Percentiles rank a stretch among this genome's conserved stretches.
Evolutionary conservation across 2,113 vertebrate genomes (phyloP).

Genomic region (Gasterosteus nipponicus): DNA sequence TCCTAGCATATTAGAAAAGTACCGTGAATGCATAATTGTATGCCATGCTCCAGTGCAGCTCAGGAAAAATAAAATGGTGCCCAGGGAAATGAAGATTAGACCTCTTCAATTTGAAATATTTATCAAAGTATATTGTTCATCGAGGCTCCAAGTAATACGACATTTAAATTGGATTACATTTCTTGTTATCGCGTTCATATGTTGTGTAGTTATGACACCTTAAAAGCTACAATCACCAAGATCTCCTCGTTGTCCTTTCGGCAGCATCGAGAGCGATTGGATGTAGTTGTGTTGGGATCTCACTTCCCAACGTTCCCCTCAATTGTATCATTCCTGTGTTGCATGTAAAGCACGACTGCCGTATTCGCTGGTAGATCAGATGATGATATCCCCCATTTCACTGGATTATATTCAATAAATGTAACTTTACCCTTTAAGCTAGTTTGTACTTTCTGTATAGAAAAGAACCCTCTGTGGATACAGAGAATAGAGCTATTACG

Average conservation of each 20-base stretch:
- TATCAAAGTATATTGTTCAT: conserved; percentile 3
- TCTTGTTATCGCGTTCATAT: not conserved
- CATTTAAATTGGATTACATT: not conserved
- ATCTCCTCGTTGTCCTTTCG: not conserved
- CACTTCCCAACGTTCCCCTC: too few relatives aligned
- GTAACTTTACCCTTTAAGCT: not conserved
- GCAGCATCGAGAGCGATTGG: not conserved
- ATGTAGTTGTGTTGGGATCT: not conserved
- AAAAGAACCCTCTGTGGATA: not conserved
- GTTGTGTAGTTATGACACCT: too few relatives aligned
- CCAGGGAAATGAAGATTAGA: conserved; percentile 9
- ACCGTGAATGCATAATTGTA: not conserved
- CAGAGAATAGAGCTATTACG: conserved; percentile 16
- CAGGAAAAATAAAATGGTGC: not conserved
- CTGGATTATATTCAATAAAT: conserved; percentile 1
- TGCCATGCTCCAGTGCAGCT: not conserved
- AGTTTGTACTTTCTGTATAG: not conserved
- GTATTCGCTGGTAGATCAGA: not conserved
- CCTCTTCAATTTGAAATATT: conserved; percentile 18
- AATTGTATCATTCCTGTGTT: too few relatives aligned
- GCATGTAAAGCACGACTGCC: not conserved
- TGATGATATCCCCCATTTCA: not conserved
- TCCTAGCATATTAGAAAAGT: conserved; percentile 9
- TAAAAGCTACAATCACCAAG: not conserved
- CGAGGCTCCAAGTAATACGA: not conserved